These are phyloP conservation scores for Odontophorus gujanensis DNA, from an alignment of 2,113 vertebrate genomes.

Conservation along the genomic window DNA sequence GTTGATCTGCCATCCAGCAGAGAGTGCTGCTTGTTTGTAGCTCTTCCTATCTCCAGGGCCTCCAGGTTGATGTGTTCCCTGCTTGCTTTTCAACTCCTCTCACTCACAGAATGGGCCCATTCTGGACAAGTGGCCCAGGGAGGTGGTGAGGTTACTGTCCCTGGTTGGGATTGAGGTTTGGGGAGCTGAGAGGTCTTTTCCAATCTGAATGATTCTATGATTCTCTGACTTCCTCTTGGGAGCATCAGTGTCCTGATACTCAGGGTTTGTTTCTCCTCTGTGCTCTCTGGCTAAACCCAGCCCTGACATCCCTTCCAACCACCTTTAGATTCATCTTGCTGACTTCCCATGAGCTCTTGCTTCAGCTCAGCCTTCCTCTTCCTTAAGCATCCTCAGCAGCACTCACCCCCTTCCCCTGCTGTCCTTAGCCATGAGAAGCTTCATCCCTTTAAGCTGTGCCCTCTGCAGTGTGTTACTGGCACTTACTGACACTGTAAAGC, in stretches of 20 bases:
- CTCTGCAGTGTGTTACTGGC: conserved; percentile 19
- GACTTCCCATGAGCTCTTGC: background rate
- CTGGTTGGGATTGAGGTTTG: no score
- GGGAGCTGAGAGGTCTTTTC: no score
- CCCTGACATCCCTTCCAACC: background rate
- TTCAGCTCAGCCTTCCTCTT: background rate
- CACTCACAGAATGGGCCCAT: background rate
- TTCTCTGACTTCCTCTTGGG: background rate
- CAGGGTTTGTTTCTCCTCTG: background rate
- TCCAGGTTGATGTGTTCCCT: background rate
- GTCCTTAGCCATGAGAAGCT: background rate
- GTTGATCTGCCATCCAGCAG: background rate
- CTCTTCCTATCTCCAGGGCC: background rate
- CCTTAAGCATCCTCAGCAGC: background rate
- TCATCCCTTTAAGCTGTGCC: background rate
- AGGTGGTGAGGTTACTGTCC: no score
- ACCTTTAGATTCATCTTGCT: background rate
- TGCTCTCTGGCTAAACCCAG: background rate
- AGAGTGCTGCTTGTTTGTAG: background rate
- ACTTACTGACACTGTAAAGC: conserved; percentile 50
- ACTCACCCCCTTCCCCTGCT: background rate
- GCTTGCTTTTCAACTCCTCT: background rate
- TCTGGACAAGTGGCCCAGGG: no score
- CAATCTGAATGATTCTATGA: no score
- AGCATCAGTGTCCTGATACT: background rate